Base-by-base conservation (phyloP, 2,113 vertebrate species). In the Triplophysa siluroides region DNA sequence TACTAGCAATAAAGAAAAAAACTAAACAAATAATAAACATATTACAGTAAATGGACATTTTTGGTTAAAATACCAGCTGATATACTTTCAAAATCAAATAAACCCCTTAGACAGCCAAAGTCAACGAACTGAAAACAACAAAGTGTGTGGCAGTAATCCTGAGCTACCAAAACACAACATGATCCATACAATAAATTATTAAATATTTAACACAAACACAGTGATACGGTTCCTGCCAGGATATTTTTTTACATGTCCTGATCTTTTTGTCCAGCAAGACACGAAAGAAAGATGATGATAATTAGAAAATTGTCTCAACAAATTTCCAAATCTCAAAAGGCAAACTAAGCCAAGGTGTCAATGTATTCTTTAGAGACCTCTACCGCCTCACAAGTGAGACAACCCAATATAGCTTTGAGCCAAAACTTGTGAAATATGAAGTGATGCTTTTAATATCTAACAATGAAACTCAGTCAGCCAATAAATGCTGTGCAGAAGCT, bases 311-410 rank as follows among this genome's bases (percentile, higher is more conserved):
- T 38, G 62, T 43, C 33, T 71, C 21, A 26, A 79, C 67, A 47
- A 76, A 80, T 70, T 5, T 41, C 50, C 24, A 79, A 83, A 64
- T 76, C 43, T 18, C 73, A 7, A 43, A 67, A 61, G 61, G 60
- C 67, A 80, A 38, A 56, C 16, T 45, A 61, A 78, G 14, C 62
- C 3, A 64, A 77, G 52, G 61, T 41, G 33, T 72, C 45, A 79
- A 23, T 24, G 24, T 63, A 52, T 65, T 33, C 26, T 33, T 33
- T 21, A 79, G 70, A 72, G 33, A 54, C 19, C 8, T 73, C 47
- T 5, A 60, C 29, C n/a, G 21, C 11, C 3, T 18, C 18, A 4
- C 3, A 50, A 50, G 16, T 52, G 50, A 52, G 16, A 60, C 23
- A 60, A 23, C 61, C 14, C 65, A 56, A 68, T 74, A 18, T 24